phyloP scores from a whole-genome alignment of 2,113 vertebrate species.

The Sphyrna mokarran region DNA sequence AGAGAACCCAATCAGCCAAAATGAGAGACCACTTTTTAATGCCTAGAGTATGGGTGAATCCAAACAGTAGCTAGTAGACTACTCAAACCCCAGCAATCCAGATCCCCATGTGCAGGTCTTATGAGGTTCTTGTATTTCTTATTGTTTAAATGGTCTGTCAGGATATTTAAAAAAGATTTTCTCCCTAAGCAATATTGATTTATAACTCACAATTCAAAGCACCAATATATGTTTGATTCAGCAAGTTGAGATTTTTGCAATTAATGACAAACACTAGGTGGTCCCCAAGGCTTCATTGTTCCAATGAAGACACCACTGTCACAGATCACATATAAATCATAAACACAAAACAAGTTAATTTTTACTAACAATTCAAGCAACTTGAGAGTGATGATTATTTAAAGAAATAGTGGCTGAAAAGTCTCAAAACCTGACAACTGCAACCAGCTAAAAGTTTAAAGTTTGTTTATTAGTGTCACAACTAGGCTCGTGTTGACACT shows the following conservation, averaged over 20 bases:
- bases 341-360: neutral
- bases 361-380: neutral
- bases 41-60: neutral
- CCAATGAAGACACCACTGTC: neutral
- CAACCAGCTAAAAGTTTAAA: neutral
- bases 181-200: neutral
- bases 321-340: neutral
- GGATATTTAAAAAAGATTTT: neutral
- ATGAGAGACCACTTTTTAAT: neutral
- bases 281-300: neutral
- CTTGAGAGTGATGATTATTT: neutral
- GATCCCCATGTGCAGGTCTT: neutral
- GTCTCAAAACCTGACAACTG: neutral
- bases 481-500: no score
- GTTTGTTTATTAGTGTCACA: no score
- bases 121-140: neutral
- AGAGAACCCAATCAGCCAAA: neutral
- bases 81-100: neutral
- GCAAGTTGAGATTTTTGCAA: neutral
- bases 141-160: neutral
- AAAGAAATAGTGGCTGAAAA: neutral
- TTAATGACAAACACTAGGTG: neutral
- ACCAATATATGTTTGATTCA: neutral
- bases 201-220: neutral
- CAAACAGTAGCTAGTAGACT: neutral